Conservation (phyloP, 2,797 vertebrate species). For the Ispidina picta region DNA sequence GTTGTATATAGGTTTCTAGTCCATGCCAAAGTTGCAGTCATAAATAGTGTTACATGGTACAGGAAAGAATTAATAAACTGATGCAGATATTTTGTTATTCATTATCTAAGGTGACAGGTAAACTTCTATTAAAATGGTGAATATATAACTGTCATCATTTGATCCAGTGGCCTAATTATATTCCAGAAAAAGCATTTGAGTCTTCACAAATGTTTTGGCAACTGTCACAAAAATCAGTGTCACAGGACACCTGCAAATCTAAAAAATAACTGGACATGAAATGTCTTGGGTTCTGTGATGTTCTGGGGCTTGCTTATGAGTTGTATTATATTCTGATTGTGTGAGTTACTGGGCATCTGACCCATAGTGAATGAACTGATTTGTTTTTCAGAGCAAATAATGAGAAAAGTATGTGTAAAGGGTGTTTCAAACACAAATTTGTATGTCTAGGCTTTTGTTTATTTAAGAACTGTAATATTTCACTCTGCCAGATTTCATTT, state of each 20-base stretch:
- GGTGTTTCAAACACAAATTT: neutral
- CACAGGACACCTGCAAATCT: neutral
- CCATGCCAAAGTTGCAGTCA: neutral
- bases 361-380: neutral
- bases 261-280: neutral
- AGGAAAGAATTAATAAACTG: neutral
- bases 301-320: neutral
- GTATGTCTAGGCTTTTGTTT: slow-evolving; percentile 7
- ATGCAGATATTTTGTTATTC: neutral
- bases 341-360: neutral
- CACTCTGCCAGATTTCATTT: neutral
- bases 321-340: neutral
- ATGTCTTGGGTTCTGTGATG: neutral
- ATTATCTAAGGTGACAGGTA: neutral
- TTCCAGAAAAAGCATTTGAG: neutral
- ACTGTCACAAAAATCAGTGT: neutral
- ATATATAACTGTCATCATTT: neutral
- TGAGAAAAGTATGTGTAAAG: slow-evolving; percentile 3
- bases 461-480: neutral
- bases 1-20: neutral
- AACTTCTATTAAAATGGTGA: neutral
- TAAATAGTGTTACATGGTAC: neutral
- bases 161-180: neutral
- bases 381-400: slow-evolving; percentile 31
- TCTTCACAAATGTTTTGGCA: neutral